Evolutionary conservation across 2,888 invertebrate genomes (phyloP).

Genomic region (Halictus ligatus): DNA sequence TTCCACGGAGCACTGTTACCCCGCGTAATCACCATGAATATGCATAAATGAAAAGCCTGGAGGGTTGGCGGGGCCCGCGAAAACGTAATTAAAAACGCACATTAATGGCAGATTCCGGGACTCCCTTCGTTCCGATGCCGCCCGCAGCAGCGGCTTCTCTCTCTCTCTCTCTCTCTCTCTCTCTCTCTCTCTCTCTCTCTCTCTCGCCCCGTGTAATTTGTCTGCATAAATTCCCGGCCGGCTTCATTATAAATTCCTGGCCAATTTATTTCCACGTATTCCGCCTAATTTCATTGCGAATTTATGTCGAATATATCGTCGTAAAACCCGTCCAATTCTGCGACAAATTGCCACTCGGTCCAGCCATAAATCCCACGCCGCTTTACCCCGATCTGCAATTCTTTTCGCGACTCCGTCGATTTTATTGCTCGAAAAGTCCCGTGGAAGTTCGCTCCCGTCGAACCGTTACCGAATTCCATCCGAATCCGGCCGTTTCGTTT

Average conservation of each 20-base stretch:
- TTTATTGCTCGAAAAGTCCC: conserved; percentile 20
- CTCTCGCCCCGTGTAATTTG: not conserved
- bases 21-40: conserved; percentile 14
- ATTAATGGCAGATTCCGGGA: not conserved
- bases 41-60: not conserved
- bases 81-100: not conserved
- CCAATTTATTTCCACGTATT: conserved; percentile 23
- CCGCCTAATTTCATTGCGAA: conserved; percentile 19
- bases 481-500: not conserved
- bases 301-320: conserved; percentile 25
- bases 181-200: not conserved
- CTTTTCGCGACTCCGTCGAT: conserved; percentile 6
- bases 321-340: conserved; percentile 17
- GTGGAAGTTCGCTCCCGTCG: not conserved
- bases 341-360: conserved; percentile 27
- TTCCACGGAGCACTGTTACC: not conserved
- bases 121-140: not conserved
- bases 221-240: conserved; percentile 14
- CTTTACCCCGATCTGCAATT: conserved; percentile 7
- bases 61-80: not conserved
- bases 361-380: conserved; percentile 15
- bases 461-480: not conserved
- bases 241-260: conserved; percentile 12
- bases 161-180: too few relatives aligned
- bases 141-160: not conserved